Evolutionary conservation across 1,140 invertebrate genomes (phyloP), one percentile per base, ranked within the genome.

Genomic region (Magallana ariakensis): DNA sequence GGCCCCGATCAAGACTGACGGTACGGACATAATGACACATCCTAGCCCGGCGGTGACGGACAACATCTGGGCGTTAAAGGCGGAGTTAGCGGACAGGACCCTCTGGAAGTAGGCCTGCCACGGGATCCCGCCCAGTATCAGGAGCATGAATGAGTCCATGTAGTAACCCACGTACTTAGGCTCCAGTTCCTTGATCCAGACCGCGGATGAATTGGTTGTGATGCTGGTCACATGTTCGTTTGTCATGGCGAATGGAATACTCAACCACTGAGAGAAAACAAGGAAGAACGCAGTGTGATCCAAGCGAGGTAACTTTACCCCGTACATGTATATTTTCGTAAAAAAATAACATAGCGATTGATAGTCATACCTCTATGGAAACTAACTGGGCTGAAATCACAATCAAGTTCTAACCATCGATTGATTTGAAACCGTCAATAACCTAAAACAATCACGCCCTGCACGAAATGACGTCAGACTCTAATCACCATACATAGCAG

Each of bases 51-150:
- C 89, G 16, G 87, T 13, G 22, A 87, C 46, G 5, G 87, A 88
- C 13, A 90, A 58, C 16, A 53, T 66, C 81, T 86, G 62, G 22
- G 91, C 91, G 8, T 90, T 70, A 1, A 15, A n/a, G 22, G 84
- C 86, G 0, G 84, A 85, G 55, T 83, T 87, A 5, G 88, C 86
- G 1, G 90, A 86, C 80, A 92, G 66, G 3, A 90, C 90, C 16
- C 90, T 54, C 80, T 91, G 90, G 83, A 90, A 92, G 86, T 90
- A 90, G 70, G 87, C 90, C 96, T 98, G 98, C 98, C 98, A 99
- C 0, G 98, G 98, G 91, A 99, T 99, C 16, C 98, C 98, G 11
- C 98, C 98, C 91, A 99, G 98, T 60, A 99, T 95, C 13, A 99
- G 95, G 75, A 99, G 95, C 84, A 99, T 95, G 26, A 97, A 98